A percentile compares a stretch with the other conserved stretches of the same genome.
These are phyloP conservation scores for Dione vanillae DNA, from an alignment of 2,888 invertebrate species.

Conservation along the genomic window DNA sequence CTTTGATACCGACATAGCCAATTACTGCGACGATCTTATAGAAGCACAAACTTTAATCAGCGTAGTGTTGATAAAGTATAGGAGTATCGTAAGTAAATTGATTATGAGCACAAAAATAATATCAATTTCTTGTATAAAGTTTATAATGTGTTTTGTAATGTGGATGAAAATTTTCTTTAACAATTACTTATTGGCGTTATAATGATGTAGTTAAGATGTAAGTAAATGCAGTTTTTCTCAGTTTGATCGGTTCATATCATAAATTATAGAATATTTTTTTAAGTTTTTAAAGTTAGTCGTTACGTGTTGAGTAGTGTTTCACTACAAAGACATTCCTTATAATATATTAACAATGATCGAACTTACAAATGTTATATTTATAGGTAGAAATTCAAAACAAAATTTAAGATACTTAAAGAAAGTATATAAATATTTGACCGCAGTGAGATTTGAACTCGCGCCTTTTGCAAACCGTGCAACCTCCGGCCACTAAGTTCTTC, in stretches of 20 bases:
- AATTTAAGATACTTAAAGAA: no score
- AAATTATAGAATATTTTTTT: not conserved
- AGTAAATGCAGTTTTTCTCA: no score
- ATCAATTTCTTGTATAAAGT: slow-evolving; percentile 21
- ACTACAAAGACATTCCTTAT: no score
- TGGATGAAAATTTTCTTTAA: not conserved
- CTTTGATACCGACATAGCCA: slow-evolving; percentile 60
- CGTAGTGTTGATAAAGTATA: slow-evolving; percentile 23
- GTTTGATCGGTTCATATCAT: not conserved
- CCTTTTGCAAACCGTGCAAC: no score
- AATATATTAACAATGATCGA: no score
- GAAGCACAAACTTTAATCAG: slow-evolving; percentile 43
- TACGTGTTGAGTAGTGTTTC: no score
- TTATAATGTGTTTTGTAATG: slow-evolving; percentile 8
- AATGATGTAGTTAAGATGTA: not conserved
- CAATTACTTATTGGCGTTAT: not conserved
- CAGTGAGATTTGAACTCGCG: no score
- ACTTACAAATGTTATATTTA: no score
- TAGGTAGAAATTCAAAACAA: no score
- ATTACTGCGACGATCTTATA: slow-evolving; percentile 54
- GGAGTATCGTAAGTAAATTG: slow-evolving; percentile 25
- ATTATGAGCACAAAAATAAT: slow-evolving; percentile 23
- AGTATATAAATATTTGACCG: no score
- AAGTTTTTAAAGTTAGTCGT: not conserved
- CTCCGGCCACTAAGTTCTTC: no score